Evolutionary conservation across 2,797 vertebrate species (phyloP).

Genomic region (Ispidina lecontei): DNA sequence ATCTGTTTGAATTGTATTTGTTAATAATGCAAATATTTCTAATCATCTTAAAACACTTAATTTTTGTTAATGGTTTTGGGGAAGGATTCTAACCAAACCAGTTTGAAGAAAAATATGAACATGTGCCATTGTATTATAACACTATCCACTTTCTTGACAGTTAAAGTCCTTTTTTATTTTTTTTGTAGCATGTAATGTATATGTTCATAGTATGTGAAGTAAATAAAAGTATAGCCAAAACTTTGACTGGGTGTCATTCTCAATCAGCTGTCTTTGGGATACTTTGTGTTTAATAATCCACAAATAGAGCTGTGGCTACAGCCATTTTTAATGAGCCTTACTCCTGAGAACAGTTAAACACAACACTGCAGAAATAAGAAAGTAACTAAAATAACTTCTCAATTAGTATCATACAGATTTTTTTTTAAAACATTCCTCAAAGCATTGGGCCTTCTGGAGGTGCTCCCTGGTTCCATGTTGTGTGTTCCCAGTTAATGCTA

Average conservation of each 20-base stretch:
- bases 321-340: background rate
- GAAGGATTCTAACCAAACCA: slow-evolving; percentile 82
- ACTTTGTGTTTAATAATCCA: background rate
- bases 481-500: background rate
- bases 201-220: slow-evolving; percentile 93
- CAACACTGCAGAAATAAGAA: background rate
- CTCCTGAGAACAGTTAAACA: background rate
- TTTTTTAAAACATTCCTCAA: background rate
- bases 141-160: slow-evolving; percentile 95
- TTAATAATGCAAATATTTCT: slow-evolving; percentile 84
- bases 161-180: slow-evolving; percentile 84
- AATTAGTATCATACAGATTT: background rate
- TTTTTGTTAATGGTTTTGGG: slow-evolving; percentile 81
- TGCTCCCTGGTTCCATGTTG: background rate
- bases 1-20: slow-evolving; percentile 81
- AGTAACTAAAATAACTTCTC: background rate
- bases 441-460: background rate
- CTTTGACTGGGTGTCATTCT: slow-evolving; percentile 71
- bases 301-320: background rate
- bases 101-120: slow-evolving; percentile 84
- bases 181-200: slow-evolving; percentile 96
- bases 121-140: slow-evolving; percentile 97
- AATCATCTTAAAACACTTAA: slow-evolving; percentile 81
- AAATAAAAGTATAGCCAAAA: slow-evolving; percentile 93
- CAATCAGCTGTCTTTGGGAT: slow-evolving; percentile 32